Conservation (phyloP, 2,888 invertebrate genomes). For the Sericinus montela region DNA sequence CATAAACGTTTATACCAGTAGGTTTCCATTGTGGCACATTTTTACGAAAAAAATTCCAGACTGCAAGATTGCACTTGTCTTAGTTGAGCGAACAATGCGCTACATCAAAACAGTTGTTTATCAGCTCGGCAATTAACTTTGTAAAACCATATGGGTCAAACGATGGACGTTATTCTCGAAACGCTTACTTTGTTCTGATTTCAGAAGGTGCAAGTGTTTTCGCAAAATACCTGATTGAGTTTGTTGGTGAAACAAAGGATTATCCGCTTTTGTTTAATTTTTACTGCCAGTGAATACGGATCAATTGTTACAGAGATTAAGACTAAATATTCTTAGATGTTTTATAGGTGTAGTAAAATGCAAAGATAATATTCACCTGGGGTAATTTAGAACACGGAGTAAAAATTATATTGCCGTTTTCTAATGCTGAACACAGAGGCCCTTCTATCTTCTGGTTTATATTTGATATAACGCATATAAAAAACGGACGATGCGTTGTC, state of each 20-base stretch:
- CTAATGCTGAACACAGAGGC: no score
- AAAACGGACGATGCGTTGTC: no score
- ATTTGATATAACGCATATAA: no score
- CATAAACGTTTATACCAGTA: slow-evolving; percentile 50
- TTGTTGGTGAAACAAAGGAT: slow-evolving; percentile 49
- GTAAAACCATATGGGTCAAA: slow-evolving; percentile 18
- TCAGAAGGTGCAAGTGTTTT: slow-evolving; percentile 24
- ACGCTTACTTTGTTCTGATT: slow-evolving; percentile 28
- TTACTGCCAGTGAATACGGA: slow-evolving; percentile 11
- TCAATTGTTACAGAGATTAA: background rate
- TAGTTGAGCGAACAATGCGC: slow-evolving; percentile 13
- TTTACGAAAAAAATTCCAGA: slow-evolving; percentile 9
- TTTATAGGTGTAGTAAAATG: background rate
- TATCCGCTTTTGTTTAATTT: slow-evolving; percentile 29
- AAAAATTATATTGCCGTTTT: no score
- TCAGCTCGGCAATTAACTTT: slow-evolving; percentile 5
- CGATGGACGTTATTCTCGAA: slow-evolving; percentile 32
- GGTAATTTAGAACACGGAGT: no score
- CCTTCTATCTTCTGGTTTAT: no score
- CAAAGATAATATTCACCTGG: background rate
- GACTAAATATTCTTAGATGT: no score
- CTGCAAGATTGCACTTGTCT: slow-evolving; percentile 36
- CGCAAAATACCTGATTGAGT: slow-evolving; percentile 22
- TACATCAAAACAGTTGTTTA: slow-evolving; percentile 8
- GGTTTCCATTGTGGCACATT: slow-evolving; percentile 36